A percentile compares a stretch with the other conserved stretches of the same genome.
phyloP scores from a whole-genome alignment of 2,888 invertebrate genomes.

The Abrostola triplasia region DNA sequence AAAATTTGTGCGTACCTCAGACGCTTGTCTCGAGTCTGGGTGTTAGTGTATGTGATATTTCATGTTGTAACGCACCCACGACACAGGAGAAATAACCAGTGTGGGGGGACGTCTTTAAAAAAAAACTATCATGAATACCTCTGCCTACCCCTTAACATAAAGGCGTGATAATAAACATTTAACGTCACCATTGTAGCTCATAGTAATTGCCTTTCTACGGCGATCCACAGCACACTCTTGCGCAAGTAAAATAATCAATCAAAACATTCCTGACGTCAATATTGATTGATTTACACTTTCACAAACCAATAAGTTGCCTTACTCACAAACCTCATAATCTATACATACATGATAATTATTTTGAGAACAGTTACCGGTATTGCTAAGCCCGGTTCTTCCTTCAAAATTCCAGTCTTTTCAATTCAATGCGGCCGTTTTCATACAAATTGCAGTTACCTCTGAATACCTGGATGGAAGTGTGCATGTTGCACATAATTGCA shows the following conservation, averaged over 20 bases:
- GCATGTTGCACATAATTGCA: conserved; percentile 63
- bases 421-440: conserved; percentile 33
- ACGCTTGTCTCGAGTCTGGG: too few relatives aligned
- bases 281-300: conserved; percentile 6
- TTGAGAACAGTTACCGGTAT: conserved; percentile 8
- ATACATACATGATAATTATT: conserved; percentile 14
- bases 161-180: not conserved
- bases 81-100: too few relatives aligned
- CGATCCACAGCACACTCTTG: not conserved
- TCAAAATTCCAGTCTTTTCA: conserved; percentile 49
- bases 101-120: too few relatives aligned
- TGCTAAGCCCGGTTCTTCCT: conserved; percentile 41
- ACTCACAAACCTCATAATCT: conserved; percentile 4
- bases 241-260: not conserved
- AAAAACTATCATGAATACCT: not conserved
- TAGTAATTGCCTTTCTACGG: not conserved
- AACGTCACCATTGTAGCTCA: not conserved
- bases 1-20: too few relatives aligned
- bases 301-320: not conserved
- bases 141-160: not conserved
- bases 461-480: conserved; percentile 30
- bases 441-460: conserved; percentile 37
- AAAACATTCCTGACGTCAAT: not conserved
- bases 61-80: too few relatives aligned
- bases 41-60: too few relatives aligned